Percentiles rank a stretch among this genome's conserved stretches.
phyloP scores from a whole-genome alignment of 2,113 vertebrate genomes.

The Menidia beryllina region DNA sequence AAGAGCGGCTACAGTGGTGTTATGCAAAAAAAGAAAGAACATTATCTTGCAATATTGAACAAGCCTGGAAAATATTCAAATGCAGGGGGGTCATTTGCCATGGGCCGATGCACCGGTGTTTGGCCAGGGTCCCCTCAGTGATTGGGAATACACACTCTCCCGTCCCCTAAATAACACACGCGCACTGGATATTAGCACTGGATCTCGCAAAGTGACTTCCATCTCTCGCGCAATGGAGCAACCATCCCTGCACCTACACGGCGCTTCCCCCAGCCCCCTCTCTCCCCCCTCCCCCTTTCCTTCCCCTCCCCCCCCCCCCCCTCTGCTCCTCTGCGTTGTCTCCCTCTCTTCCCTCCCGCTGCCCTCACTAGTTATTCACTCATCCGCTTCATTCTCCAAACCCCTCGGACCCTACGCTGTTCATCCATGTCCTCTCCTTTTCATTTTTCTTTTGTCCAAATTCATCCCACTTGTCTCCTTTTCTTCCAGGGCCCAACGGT shows the following conservation, averaged over 20 bases:
- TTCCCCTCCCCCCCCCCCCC: slow-evolving; percentile 29
- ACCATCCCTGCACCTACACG: slow-evolving; percentile 66
- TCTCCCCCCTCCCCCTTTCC: slow-evolving; percentile 38
- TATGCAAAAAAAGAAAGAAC: slow-evolving; percentile 3
- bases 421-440: slow-evolving; percentile 22
- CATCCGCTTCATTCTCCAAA: slow-evolving; percentile 67
- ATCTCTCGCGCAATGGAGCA: slow-evolving; percentile 57
- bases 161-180: slow-evolving; percentile 33
- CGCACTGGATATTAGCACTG: slow-evolving; percentile 23
- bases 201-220: slow-evolving; percentile 52
- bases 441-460: slow-evolving; percentile 15
- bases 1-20: slow-evolving; percentile 22
- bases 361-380: slow-evolving; percentile 66
- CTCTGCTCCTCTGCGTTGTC: slow-evolving; percentile 33
- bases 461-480: slow-evolving; percentile 6
- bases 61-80: slow-evolving; percentile 1
- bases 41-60: slow-evolving; percentile 9
- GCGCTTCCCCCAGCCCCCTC: slow-evolving; percentile 53
- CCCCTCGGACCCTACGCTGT: slow-evolving; percentile 44
- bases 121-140: slow-evolving; percentile 52
- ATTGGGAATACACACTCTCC: slow-evolving; percentile 45
- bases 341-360: slow-evolving; percentile 22
- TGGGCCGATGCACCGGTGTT: slow-evolving; percentile 42
- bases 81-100: slow-evolving; percentile 51
- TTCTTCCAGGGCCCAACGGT: background rate